Percentiles rank a stretch among this genome's conserved stretches.
These are phyloP conservation scores for Myiopsitta monachus DNA, from an alignment of 2,113 vertebrate genomes.

Conservation along the genomic window DNA sequence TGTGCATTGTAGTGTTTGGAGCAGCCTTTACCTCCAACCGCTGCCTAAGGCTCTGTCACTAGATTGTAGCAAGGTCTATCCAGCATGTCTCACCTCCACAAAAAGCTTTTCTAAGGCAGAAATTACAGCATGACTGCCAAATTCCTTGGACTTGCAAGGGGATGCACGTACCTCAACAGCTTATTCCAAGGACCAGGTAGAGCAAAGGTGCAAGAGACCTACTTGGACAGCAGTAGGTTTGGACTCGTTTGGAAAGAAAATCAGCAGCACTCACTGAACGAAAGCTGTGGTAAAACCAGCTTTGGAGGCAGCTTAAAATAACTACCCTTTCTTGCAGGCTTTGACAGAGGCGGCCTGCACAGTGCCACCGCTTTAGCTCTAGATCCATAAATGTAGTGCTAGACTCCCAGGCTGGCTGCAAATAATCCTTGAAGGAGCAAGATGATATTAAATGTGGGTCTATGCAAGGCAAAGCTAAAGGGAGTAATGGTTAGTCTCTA, in stretches of 20 bases:
- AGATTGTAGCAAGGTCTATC: neutral
- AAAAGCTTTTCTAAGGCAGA: neutral
- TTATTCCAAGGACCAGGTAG: neutral
- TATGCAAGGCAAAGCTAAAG: neutral
- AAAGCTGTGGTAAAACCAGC: neutral
- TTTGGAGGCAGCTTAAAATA: neutral
- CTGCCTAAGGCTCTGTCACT: neutral
- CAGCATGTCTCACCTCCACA: fast-evolving
- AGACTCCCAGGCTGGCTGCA: neutral
- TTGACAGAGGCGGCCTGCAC: neutral
- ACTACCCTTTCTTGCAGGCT: neutral
- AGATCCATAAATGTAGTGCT: neutral
- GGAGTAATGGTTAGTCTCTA: neutral
- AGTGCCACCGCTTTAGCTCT: neutral
- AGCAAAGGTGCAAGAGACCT: neutral
- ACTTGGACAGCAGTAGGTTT: neutral
- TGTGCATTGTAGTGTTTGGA: neutral
- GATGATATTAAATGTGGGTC: neutral
- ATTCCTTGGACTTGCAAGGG: neutral
- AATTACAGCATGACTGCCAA: neutral
- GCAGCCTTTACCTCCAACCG: neutral
- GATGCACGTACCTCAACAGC: neutral
- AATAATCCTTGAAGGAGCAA: neutral
- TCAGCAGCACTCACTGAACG: neutral
- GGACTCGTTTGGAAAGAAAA: neutral